A percentile compares a stretch with the other conserved stretches of the same genome.
Conservation (phyloP, 2,888 invertebrate genomes). For the Lepidocyrtoides sp. region DNA sequence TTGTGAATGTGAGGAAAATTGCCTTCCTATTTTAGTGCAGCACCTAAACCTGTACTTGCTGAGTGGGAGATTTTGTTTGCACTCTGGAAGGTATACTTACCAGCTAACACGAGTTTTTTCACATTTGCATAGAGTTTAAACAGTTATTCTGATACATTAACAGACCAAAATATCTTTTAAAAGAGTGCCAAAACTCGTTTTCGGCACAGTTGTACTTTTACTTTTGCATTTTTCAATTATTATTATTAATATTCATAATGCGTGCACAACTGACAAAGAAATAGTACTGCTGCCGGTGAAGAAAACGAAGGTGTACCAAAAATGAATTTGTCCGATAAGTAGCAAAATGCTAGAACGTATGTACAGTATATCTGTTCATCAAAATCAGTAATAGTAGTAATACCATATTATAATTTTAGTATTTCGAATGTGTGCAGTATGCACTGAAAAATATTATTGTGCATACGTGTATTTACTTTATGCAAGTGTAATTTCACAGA, state of each 20-base stretch:
- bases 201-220: not conserved
- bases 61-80: not conserved
- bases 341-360: too few relatives aligned
- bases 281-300: not conserved
- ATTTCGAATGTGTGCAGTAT: not conserved
- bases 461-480: not conserved
- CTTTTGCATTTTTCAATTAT: conserved; percentile 36
- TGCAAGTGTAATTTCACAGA: not conserved
- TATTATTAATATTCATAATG: not conserved
- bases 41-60: not conserved
- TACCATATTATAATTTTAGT: not conserved
- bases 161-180: not conserved
- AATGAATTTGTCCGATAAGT: too few relatives aligned
- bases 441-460: not conserved
- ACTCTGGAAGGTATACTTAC: not conserved
- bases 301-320: not conserved
- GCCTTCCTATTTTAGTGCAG: not conserved
- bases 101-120: not conserved
- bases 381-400: not conserved
- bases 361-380: not conserved
- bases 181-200: not conserved
- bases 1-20: conserved; percentile 17
- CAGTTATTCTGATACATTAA: not conserved
- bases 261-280: not conserved
- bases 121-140: not conserved